phyloP scores from a whole-genome alignment of 1,140 invertebrate species.

The Drosophila simulans region DNA sequence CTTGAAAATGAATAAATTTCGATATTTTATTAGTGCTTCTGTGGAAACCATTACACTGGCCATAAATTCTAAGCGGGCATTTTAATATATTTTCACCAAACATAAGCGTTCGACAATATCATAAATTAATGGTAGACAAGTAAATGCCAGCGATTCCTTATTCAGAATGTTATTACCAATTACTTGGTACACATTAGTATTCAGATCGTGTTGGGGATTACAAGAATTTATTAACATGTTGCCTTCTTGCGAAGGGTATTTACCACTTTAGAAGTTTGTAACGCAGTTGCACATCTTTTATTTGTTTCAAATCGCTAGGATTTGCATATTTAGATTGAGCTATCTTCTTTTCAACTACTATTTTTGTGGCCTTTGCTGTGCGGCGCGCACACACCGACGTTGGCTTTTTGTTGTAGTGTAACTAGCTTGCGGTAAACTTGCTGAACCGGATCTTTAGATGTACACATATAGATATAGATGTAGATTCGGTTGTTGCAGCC shows the following conservation, averaged over 20 bases:
- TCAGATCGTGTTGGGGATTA: neutral
- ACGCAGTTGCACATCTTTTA: too few species aligned
- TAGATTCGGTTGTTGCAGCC: slow-evolving; percentile 77
- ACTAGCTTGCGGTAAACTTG: slow-evolving; percentile 82
- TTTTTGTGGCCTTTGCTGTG: slow-evolving; percentile 25
- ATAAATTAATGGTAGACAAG: slow-evolving; percentile 18
- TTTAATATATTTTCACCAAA: slow-evolving; percentile 15
- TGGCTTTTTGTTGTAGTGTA: slow-evolving; percentile 50
- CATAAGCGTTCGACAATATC: slow-evolving; percentile 1
- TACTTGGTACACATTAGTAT: slow-evolving; percentile 13
- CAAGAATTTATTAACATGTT: slow-evolving; percentile 16
- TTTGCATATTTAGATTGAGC: too few species aligned
- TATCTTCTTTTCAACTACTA: neutral
- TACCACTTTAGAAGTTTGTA: neutral
- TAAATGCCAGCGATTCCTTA: neutral
- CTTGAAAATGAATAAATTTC: neutral
- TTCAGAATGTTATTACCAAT: slow-evolving; percentile 1
- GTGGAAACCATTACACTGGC: neutral
- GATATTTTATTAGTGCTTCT: neutral
- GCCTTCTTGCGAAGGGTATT: neutral
- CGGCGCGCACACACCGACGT: slow-evolving; percentile 1
- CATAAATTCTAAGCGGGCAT: slow-evolving; percentile 2
- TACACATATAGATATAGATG: slow-evolving; percentile 30
- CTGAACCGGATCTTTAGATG: slow-evolving; percentile 75
- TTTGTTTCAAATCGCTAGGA: too few species aligned